Evolutionary conservation across 2,888 invertebrate genomes (phyloP).

Genomic region (Chalcis sispes): DNA sequence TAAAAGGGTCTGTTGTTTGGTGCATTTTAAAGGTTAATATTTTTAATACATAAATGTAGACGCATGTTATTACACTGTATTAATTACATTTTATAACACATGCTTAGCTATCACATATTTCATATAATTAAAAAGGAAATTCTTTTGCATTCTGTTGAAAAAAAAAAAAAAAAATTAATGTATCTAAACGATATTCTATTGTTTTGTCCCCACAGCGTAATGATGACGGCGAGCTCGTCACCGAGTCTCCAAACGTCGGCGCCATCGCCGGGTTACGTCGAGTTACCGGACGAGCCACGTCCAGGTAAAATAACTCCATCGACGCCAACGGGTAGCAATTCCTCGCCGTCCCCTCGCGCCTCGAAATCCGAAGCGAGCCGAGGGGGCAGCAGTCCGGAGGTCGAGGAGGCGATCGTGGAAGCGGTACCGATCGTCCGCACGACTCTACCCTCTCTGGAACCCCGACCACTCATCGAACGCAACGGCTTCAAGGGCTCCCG

Average conservation of each 20-base stretch:
- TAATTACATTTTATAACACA: no score
- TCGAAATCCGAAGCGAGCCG: constrained; percentile 33
- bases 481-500: constrained; percentile 64
- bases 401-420: constrained; percentile 66
- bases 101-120: no score
- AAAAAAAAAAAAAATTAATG: no score
- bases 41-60: no score
- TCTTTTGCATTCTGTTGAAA: no score
- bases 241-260: constrained; percentile 66
- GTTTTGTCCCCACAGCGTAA: constrained; percentile 66
- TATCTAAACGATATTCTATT: neutral
- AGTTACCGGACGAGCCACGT: constrained; percentile 68
- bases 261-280: constrained; percentile 64
- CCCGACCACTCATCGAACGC: constrained; percentile 67
- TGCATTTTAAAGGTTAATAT: no score
- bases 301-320: constrained; percentile 64
- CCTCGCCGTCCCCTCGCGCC: constrained; percentile 33
- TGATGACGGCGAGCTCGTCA: constrained; percentile 69
- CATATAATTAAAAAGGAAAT: no score
- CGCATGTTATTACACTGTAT: no score
- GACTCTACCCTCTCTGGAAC: constrained; percentile 66
- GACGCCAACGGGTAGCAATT: constrained; percentile 54
- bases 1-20: no score
- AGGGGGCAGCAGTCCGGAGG: constrained; percentile 42
- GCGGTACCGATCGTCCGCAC: constrained; percentile 64